Evolutionary conservation across 2,113 vertebrate genomes (phyloP), one percentile per base, ranked within the genome.

Genomic region (Laticauda laticaudata): DNA sequence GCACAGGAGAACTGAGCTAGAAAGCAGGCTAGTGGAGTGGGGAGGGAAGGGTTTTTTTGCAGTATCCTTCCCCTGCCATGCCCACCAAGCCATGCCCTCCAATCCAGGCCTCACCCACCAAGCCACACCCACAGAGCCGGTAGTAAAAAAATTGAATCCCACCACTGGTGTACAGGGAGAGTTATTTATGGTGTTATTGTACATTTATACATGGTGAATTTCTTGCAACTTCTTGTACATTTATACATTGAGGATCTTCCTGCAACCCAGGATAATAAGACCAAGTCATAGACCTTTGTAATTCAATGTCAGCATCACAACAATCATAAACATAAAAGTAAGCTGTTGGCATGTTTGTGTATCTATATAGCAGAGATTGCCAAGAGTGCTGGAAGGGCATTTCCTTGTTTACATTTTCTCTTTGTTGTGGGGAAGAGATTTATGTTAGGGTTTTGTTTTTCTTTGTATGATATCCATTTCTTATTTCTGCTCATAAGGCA

Each of bases 311-410:
- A 87, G 93, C 2, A 59, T 15, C 8, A 9, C n/a, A 89, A 90
- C 92, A 90, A 8, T 48, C 43, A 81, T 10, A 92, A 53, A 87
- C 90, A 29, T 0, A 11, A 59, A 87, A 0, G 1, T 18, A 81
- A 21, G 20, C 87, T 89, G 54, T 90, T 61, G 0, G n/a, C 43
- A 75, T 75, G 4, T 29, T 24, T 24, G 29, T 14, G 0, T 4
- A 54, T 20, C 8, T 24, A 21, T 85, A 2, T 0, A 0, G 0
- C 6, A 93, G 4, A 55, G 11, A 87, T 59, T 12, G 24, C 10
- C 20, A 15, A 92, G 12, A 2, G 48, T 91, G 57, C 48, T 12
- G 2, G 3, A 51, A 6, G 5, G 18, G 29, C 34, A 6, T 3
- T 89, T 75, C 61, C 61, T 21, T 90, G 3, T 15, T 1, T 54